A percentile compares a stretch with the other conserved stretches of the same genome.
Evolutionary conservation across 2,113 vertebrate genomes (phyloP).

Genomic region (Neoarius graeffei): DNA sequence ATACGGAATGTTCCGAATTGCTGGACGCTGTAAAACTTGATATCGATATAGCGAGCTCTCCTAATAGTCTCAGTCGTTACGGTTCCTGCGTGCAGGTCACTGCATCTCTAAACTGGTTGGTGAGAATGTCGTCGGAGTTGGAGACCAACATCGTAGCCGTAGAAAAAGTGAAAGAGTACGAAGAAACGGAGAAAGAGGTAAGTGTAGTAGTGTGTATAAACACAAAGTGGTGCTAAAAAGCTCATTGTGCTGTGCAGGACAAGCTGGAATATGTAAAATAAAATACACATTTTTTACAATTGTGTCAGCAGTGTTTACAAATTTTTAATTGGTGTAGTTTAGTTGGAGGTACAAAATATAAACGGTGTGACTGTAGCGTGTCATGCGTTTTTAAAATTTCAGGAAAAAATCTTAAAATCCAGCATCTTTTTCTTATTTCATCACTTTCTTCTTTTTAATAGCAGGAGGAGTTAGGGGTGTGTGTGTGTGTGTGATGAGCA

Average conservation of each 20-base stretch:
- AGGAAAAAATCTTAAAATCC: no score
- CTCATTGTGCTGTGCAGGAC: background rate
- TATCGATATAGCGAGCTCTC: background rate
- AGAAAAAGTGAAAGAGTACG: constrained; percentile 90
- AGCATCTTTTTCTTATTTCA: no score
- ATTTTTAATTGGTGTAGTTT: no score
- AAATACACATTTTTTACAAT: no score
- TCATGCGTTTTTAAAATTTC: background rate
- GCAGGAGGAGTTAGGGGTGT: background rate
- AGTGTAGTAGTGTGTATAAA: constrained; percentile 37
- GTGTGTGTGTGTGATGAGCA: background rate
- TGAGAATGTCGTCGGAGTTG: constrained; percentile 93
- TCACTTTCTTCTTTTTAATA: background rate
- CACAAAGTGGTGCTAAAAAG: background rate
- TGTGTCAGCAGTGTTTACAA: no score
- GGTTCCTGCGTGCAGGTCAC: constrained; percentile 77
- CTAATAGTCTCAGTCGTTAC: background rate
- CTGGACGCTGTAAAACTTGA: background rate
- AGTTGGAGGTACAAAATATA: no score
- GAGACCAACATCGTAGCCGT: constrained; percentile 97
- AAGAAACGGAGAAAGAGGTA: constrained; percentile 91
- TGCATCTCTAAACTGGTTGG: constrained; percentile 89
- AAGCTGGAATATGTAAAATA: no score
- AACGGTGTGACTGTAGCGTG: no score
- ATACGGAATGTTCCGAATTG: background rate